These are phyloP conservation scores for Lepidostoma basale DNA, from an alignment of 1,140 invertebrate species.

Conservation along the genomic window DNA sequence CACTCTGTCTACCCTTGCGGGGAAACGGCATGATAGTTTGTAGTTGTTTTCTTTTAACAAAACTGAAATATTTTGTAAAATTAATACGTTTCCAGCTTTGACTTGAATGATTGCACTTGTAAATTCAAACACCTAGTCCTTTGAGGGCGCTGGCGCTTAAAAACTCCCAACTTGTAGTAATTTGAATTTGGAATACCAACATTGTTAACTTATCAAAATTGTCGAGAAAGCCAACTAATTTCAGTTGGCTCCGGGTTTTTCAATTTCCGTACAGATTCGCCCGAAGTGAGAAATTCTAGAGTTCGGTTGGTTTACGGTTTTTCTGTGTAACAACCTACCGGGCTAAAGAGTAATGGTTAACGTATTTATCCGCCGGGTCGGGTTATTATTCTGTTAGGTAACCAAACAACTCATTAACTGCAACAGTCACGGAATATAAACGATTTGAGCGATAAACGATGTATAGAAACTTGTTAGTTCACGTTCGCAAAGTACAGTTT, in stretches of 20 bases:
- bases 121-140: no score
- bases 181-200: no score
- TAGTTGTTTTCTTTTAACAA: no score
- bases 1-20: no score
- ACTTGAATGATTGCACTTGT: no score
- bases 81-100: no score
- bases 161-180: no score
- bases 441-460: not conserved
- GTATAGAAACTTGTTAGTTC: no score
- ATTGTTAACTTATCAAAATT: constrained; percentile 1
- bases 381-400: not conserved
- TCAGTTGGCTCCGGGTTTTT: not conserved
- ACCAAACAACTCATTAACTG: constrained; percentile 24
- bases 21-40: no score
- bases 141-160: no score
- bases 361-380: not conserved
- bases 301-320: not conserved
- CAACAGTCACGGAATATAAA: constrained; percentile 20
- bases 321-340: not conserved
- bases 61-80: no score
- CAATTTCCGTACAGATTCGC: constrained; percentile 6
- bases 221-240: not conserved
- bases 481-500: no score
- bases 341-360: not conserved
- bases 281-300: not conserved